Base-by-base conservation (phyloP, 2,888 invertebrate genomes). In the Noctua fimbriata region DNA sequence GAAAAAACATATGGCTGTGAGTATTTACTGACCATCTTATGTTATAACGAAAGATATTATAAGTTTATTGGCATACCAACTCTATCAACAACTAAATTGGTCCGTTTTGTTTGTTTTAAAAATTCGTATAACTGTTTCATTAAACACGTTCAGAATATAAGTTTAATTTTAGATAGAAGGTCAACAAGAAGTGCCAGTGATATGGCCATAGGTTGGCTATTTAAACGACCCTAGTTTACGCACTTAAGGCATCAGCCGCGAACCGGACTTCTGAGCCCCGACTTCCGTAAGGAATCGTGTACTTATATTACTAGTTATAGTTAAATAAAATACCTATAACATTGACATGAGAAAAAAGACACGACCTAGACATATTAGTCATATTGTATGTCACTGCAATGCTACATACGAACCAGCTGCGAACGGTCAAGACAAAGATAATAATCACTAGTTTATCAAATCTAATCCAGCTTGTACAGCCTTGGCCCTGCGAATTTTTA, bases 131-230 rank as follows among this genome's bases (percentile, higher is more conserved):
- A 63, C 67, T 49, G 47, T 78, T 47, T 58, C 3, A 36, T 60
- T 58, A 49, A 60, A 74, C 69, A 24, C 28, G 69, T 55, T 47
- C 52, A 76, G 28, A 65, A 74, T 74, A 74, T 76, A 65, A 83
- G 72, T 76, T 73, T 74, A 78, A 79, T 73, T 87, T 80, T 73
- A 70, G 73, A 78, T 49, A 58, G 85, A 88, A 87, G 87, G 88
- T 80, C 77, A 80, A 80, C 85, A 55, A 82, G 76, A 71, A 76
- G 58, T 69, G 76, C 76, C 24, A 69, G 28, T 75, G 69, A 81
- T 76, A 78, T 77, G 36, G 65, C 66, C 52, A 73, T 47, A 76
- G 28, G 28, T 80, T 58, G 76, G 16, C 63, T 83, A 69, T 73
- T 79, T 69, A 83, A 79, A 74, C 66, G 21, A 67, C 47, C 79